phyloP scores from a whole-genome alignment of 2,797 vertebrate genomes.

The Leptoclinus maculatus region DNA sequence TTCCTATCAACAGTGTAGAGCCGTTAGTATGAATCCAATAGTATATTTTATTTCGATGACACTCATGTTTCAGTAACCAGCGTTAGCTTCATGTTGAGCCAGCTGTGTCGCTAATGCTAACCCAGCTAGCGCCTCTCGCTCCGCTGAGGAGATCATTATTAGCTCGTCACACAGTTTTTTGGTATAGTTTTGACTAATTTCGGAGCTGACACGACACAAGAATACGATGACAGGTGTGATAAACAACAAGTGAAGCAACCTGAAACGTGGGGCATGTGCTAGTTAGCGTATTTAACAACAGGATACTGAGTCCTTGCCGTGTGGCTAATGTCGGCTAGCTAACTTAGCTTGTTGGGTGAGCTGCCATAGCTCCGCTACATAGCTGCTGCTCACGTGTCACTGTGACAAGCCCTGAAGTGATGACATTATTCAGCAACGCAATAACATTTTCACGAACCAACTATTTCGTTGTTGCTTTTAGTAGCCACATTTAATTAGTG shows the following conservation, averaged over 20 bases:
- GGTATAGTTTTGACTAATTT: background rate
- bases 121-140: constrained; percentile 45
- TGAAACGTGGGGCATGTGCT: background rate
- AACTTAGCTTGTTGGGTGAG: constrained; percentile 53
- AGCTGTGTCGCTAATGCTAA: constrained; percentile 78
- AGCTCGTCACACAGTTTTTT: constrained; percentile 19
- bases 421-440: constrained; percentile 36
- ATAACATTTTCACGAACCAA: background rate
- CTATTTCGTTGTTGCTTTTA: fast-evolving
- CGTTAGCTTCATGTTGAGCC: constrained; percentile 64
- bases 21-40: background rate
- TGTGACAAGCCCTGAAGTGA: constrained; percentile 61
- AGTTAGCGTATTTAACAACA: background rate
- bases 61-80: constrained; percentile 35
- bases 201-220: background rate
- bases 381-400: constrained; percentile 82
- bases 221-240: background rate
- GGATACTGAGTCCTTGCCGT: constrained; percentile 10
- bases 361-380: constrained; percentile 32
- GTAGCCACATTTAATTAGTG: fast-evolving
- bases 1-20: fast-evolving
- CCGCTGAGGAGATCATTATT: constrained; percentile 15
- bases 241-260: fast-evolving
- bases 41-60: constrained; percentile 31
- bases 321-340: constrained; percentile 66